Conservation (phyloP, 2,113 vertebrate species). For the Pelobates fuscus region DNA sequence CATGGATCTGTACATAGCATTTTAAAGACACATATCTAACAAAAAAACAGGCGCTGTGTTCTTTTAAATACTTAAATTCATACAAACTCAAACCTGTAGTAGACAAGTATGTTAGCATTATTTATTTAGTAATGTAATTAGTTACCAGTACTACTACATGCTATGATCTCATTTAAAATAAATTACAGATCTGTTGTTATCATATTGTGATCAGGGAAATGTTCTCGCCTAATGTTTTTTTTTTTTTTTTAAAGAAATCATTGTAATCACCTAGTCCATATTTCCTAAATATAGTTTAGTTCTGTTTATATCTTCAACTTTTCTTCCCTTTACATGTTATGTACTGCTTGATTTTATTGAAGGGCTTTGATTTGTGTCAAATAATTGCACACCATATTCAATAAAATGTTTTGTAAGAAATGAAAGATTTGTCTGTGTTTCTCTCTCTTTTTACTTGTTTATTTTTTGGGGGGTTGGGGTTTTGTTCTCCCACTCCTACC, state of each 20-base stretch:
- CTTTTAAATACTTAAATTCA: too few species aligned
- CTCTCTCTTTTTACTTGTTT: neutral
- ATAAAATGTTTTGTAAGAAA: conserved; percentile 45
- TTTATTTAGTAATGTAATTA: too few species aligned
- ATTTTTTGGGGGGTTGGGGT: neutral
- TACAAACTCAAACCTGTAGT: too few species aligned
- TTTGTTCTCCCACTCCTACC: neutral
- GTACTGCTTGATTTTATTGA: conserved; percentile 31
- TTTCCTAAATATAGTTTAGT: conserved; percentile 11
- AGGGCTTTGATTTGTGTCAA: conserved; percentile 43
- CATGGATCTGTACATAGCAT: too few species aligned
- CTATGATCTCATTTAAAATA: too few species aligned
- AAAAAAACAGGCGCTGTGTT: too few species aligned
- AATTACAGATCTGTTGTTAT: too few species aligned
- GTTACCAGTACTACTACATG: too few species aligned
- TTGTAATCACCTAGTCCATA: conserved; percentile 1
- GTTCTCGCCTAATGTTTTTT: neutral
- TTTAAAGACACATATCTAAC: too few species aligned
- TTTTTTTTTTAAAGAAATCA: neutral
- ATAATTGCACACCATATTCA: conserved; percentile 32
- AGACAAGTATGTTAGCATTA: too few species aligned
- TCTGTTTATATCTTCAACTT: conserved; percentile 2
- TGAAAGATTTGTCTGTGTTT: conserved; percentile 4
- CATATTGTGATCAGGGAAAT: neutral
- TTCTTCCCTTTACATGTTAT: conserved; percentile 30